phyloP scores from a whole-genome alignment of 2,888 invertebrate genomes.

The Argyra leucocephala region DNA sequence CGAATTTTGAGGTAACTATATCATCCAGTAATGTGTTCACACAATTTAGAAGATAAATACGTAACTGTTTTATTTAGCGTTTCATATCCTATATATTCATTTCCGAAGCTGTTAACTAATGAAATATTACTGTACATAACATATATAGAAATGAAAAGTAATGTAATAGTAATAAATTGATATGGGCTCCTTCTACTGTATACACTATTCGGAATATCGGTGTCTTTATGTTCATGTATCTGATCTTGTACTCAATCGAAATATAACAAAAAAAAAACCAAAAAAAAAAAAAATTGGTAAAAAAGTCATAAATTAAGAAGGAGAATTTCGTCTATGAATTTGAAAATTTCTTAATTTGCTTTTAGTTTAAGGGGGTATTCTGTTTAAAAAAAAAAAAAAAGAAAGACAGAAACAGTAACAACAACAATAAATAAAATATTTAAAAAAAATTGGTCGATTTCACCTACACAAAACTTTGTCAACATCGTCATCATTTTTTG shows the following conservation, averaged over 20 bases:
- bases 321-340: neutral
- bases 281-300: neutral
- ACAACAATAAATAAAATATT: no score
- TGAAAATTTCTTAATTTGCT: neutral
- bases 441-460: neutral
- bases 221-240: neutral
- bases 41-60: no score
- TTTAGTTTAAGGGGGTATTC: neutral
- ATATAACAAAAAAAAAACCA: no score
- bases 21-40: no score
- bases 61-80: no score
- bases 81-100: no score
- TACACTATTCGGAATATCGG: neutral
- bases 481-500: slow-evolving; percentile 1
- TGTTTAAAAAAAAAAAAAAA: neutral
- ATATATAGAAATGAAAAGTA: no score
- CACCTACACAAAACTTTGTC: slow-evolving; percentile 4
- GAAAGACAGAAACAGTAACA: no score
- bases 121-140: no score
- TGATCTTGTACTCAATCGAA: neutral
- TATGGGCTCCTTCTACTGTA: neutral
- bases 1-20: no score
- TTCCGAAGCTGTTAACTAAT: no score
- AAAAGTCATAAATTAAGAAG: slow-evolving; percentile 4
- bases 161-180: neutral